Base-by-base conservation (phyloP, 2,113 vertebrate species). In the Hassar affinis region DNA sequence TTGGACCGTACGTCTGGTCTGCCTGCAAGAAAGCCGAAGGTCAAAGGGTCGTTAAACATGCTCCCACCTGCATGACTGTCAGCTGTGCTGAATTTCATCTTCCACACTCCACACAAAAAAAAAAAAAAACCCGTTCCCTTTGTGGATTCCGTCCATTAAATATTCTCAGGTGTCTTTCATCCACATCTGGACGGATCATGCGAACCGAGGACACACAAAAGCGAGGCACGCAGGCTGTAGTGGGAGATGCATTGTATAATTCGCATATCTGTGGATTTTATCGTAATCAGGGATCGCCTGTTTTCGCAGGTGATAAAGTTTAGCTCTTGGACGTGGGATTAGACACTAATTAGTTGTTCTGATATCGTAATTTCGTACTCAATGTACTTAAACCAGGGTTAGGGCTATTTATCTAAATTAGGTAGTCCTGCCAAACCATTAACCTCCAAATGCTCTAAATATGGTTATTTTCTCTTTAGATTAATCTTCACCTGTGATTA, bases 291-390 rank as follows among this genome's bases (percentile, higher is more conserved):
- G 20, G 17, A 76, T 76, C 59, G 59, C 33, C 72, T 83, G 81
- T 77, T 83, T 76, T 52, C 7, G 22, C 81, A 83, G 81, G 81
- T 77, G 81, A 83, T 77, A 52, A 83, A 66, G 71, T 61, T 83
- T 76, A 69, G 52, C 20, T 52, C 49, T 78, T 78, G 61, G 47
- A 62, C 30, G 47, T 66, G 45, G 30, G 81, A 64, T 83, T 64
- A 61, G 72, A 77, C 56, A 25, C 15, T 42, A 51, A 61, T 57
- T 76, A 47, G 45, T 83, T 64, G 81, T 42, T 64, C 57, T 76
- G 57, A 82, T 62, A 35, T 56, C 47, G 38, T 68, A 66, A 68
- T 80, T 69, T 51, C 3, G 35, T 78, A 78, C 76, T 52, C 79
- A 8, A 11, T 56, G 62, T 68, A 38, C 62, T 76, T 59, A 76